Evolutionary conservation across 2,888 invertebrate genomes (phyloP), one percentile per base, ranked within the genome.

Genomic region (Lepidochrysops patricia): DNA sequence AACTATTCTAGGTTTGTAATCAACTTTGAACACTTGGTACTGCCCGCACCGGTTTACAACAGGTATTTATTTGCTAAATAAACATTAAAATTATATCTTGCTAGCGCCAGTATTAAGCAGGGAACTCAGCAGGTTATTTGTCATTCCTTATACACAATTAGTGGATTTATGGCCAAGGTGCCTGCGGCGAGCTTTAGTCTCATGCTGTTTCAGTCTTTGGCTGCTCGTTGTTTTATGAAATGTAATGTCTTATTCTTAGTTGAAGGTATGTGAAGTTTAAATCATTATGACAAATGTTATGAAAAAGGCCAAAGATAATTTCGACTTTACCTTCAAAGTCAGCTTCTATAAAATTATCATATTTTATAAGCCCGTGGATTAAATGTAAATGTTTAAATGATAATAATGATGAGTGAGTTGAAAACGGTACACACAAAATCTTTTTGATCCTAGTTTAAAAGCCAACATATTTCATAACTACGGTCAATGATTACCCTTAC

Each of bases 81-180:
- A 43, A 43, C 43, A 43, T 43, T 43, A 43, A 43, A 43, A 43
- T 43, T 43, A 43, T 43, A 43, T 43, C 19, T 43, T 19, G 19
- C 19, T 43, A 43, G 43, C 43, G 43, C 43, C 43, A 43, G 43
- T 23, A 43, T 43, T 43, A 43, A 43, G 43, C 43, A 43, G 43
- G 43, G 43, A 43, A 43, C 43, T 43, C 43, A 43, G 43, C 43
- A 43, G 43, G 43, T 43, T 43, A 23, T 43, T 43, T 43, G 43
- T 43, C 43, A 43, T 43, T 43, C 43, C 43, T 43, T 43, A 43
- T 43, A 43, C 43, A 43, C 43, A 43, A 43, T 43, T 43, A 43
- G 43, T 15, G 23, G 43, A 43, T 43, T 43, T 43, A 43, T 43
- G 43, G 19, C 43, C 43, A 43, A 43, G 43, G 43, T 43, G 43